phyloP scores from a whole-genome alignment of 2,113 vertebrate species.

The Atractosteus spatula region DNA sequence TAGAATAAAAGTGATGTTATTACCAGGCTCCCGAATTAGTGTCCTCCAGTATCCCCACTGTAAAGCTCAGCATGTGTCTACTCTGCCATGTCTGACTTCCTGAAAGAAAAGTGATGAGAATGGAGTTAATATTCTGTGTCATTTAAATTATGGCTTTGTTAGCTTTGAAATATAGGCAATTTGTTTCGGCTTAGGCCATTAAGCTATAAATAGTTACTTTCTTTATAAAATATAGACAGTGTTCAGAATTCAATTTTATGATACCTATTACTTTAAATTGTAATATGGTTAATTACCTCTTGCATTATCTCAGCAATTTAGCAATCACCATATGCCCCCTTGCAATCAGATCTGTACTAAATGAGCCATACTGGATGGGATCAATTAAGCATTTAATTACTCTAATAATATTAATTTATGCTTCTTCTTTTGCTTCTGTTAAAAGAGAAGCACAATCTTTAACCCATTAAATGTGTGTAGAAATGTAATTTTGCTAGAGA shows the following conservation, averaged over 20 bases:
- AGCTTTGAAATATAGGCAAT: conserved; percentile 12
- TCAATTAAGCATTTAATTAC: conserved; percentile 50
- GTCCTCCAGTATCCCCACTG: no score
- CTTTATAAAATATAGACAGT: conserved; percentile 32
- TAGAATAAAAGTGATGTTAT: no score
- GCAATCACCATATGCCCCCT: conserved; percentile 30
- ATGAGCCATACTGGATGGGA: conserved; percentile 36
- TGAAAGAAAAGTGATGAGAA: no score
- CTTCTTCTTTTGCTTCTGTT: conserved; percentile 36
- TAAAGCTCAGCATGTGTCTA: no score
- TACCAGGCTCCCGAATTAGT: no score
- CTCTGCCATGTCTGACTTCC: no score
- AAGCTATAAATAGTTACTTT: conserved; percentile 34
- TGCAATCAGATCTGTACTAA: conserved; percentile 33
- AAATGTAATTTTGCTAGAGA: not conserved
- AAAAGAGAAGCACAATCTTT: conserved; percentile 18
- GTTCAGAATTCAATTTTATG: conserved; percentile 37
- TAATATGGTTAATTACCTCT: conserved; percentile 45
- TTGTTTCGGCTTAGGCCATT: not conserved
- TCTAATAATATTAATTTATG: conserved; percentile 40
- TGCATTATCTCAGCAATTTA: conserved; percentile 35
- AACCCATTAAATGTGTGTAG: conserved; percentile 4
- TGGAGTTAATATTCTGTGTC: no score
- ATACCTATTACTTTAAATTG: conserved; percentile 35
- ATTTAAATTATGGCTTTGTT: conserved; percentile 15